A percentile compares a stretch with the other conserved stretches of the same genome.
phyloP scores from a whole-genome alignment of 2,888 invertebrate genomes.

The Marronus borbonicus region DNA sequence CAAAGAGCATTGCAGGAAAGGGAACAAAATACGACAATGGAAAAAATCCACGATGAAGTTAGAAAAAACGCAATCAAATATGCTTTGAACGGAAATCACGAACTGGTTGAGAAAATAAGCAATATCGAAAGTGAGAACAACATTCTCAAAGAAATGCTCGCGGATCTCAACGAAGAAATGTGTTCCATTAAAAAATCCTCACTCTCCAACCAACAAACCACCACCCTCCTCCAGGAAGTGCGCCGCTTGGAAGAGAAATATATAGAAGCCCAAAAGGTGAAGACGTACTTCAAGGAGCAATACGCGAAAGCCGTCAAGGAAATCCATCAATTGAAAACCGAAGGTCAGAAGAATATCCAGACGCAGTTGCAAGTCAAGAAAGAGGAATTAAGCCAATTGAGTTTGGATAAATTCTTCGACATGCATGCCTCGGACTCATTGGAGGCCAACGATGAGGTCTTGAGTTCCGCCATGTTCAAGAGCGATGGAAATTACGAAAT shows the following conservation, averaged over 20 bases:
- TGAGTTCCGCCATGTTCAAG: constrained; percentile 39
- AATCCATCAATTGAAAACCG: constrained; percentile 76
- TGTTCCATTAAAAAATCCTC: constrained; percentile 73
- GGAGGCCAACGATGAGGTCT: constrained; percentile 48
- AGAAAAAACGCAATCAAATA: constrained; percentile 63
- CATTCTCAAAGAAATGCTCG: constrained; percentile 63
- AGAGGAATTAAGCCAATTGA: constrained; percentile 63
- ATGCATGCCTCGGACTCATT: constrained; percentile 32
- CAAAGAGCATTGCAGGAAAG: constrained; percentile 57
- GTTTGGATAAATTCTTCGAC: constrained; percentile 55
- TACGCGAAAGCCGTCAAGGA: constrained; percentile 81
- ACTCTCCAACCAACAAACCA: constrained; percentile 78
- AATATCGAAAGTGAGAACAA: constrained; percentile 65
- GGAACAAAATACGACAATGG: constrained; percentile 54
- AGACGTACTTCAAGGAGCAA: constrained; percentile 83
- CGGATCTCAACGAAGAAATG: constrained; percentile 65
- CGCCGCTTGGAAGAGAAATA: constrained; percentile 78
- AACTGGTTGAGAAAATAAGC: constrained; percentile 65
- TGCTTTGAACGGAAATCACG: constrained; percentile 60
- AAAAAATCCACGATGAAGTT: constrained; percentile 60
- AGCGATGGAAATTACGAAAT: neutral
- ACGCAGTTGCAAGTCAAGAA: constrained; percentile 71
- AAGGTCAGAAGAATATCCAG: constrained; percentile 73
- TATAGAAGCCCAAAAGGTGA: constrained; percentile 77
- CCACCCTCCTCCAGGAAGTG: constrained; percentile 78